phyloP scores from a whole-genome alignment of 2,797 vertebrate genomes.

The Balearica regulorum region DNA sequence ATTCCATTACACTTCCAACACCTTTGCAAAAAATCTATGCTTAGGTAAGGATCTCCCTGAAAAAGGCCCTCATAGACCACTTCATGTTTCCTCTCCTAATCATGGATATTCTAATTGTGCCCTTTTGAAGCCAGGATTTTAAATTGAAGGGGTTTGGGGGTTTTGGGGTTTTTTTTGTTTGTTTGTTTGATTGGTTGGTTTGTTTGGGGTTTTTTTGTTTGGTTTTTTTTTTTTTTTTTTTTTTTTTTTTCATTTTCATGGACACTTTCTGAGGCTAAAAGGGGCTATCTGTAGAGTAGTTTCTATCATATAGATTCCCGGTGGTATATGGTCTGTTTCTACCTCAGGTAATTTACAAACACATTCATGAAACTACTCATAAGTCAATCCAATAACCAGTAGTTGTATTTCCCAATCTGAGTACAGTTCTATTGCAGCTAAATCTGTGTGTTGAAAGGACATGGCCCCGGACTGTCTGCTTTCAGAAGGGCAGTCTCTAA shows the following conservation, averaged over 20 bases:
- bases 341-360: conserved; percentile 19
- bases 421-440: not conserved
- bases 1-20: conserved; percentile 13
- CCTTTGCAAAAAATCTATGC: conserved; percentile 45
- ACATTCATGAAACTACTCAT: not conserved
- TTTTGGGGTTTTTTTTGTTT: too few species aligned
- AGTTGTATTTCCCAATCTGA: not conserved
- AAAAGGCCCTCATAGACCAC: conserved; percentile 46
- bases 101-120: conserved; percentile 39
- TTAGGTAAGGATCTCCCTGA: conserved; percentile 43
- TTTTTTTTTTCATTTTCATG: not conserved
- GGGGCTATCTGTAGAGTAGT: not conserved
- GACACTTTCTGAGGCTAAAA: not conserved
- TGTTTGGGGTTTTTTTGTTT: too few species aligned
- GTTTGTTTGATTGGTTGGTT: too few species aligned
- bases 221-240: too few species aligned
- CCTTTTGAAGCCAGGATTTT: conserved; percentile 29
- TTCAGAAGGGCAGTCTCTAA: not conserved
- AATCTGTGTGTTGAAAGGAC: not conserved
- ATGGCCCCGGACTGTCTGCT: not conserved
- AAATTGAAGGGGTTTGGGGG: not conserved
- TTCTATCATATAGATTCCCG: not conserved
- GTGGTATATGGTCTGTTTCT: not conserved
- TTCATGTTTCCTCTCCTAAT: conserved; percentile 58
- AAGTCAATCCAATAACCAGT: not conserved